A percentile compares a stretch with the other conserved stretches of the same genome.
Conservation (phyloP, 2,113 vertebrate species). For the Tapirus terrestris region DNA sequence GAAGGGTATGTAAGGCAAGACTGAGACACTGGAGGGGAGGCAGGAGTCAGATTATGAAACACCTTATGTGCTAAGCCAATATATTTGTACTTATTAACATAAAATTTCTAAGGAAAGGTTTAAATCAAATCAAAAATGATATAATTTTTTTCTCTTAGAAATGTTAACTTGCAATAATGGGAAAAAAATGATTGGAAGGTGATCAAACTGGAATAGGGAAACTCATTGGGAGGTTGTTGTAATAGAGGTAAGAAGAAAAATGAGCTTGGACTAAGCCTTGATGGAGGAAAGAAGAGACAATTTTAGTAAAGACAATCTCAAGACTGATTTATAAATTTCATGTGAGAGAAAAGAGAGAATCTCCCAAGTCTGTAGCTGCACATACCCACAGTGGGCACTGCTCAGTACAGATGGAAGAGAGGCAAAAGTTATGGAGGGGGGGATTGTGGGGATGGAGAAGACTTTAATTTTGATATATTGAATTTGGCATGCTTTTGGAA, state of each 20-base stretch:
- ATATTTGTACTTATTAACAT: not conserved
- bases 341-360: not conserved
- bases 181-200: not conserved
- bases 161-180: not conserved
- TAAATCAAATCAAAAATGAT: not conserved
- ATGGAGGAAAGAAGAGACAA: not conserved
- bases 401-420: not conserved
- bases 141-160: not conserved
- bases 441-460: not conserved
- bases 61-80: not conserved
- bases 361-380: not conserved
- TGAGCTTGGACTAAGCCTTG: not conserved
- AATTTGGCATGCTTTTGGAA: not conserved
- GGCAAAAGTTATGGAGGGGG: rapidly evolving
- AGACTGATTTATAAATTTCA: not conserved
- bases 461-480: not conserved
- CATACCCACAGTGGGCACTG: not conserved
- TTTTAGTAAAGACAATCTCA: not conserved
- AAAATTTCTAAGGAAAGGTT: not conserved
- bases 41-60: not conserved
- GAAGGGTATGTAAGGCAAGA: not conserved
- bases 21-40: not conserved
- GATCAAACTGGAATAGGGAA: not conserved
- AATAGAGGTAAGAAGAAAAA: not conserved
- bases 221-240: not conserved